Conservation (phyloP, 2,113 vertebrate genomes). For the Myotis yumanensis region DNA sequence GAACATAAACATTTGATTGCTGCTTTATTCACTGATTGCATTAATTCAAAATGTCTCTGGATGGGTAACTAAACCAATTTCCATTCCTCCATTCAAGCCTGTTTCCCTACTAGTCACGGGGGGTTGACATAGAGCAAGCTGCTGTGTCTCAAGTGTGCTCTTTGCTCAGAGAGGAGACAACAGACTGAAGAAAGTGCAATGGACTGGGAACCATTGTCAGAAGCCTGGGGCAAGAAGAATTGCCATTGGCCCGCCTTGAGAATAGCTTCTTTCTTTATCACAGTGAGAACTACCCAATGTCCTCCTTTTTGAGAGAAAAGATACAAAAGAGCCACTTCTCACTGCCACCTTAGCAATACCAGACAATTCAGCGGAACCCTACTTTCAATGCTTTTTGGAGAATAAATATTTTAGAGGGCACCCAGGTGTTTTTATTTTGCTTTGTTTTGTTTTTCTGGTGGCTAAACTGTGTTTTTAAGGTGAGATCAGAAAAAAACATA, state of each 20-base stretch:
- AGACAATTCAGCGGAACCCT: neutral
- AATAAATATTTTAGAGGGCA: neutral
- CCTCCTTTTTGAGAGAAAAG: neutral
- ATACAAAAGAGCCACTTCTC: neutral
- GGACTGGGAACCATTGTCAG: neutral
- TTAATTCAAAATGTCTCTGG: slow-evolving; percentile 54
- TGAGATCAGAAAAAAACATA: neutral
- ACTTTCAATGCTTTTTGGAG: neutral
- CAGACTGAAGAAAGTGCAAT: neutral
- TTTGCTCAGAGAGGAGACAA: neutral
- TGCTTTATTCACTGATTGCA: slow-evolving; percentile 46
- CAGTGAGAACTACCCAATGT: neutral
- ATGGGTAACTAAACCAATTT: slow-evolving; percentile 30
- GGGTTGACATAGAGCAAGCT: neutral
- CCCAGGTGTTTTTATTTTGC: neutral
- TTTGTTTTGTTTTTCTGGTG: neutral
- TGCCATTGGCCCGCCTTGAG: neutral
- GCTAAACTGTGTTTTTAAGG: neutral
- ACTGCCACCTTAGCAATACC: neutral
- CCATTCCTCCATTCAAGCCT: neutral
- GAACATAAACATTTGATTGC: slow-evolving; percentile 26
- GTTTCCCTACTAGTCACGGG: slow-evolving; percentile 33
- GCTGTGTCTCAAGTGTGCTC: neutral
- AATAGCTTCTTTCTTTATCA: neutral
- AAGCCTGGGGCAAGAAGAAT: neutral